These are phyloP conservation scores for Chondrilla cf. caribensis DNA, from an alignment of 37 sponge, comb jelly and placozoan genomes.

Conservation along the genomic window DNA sequence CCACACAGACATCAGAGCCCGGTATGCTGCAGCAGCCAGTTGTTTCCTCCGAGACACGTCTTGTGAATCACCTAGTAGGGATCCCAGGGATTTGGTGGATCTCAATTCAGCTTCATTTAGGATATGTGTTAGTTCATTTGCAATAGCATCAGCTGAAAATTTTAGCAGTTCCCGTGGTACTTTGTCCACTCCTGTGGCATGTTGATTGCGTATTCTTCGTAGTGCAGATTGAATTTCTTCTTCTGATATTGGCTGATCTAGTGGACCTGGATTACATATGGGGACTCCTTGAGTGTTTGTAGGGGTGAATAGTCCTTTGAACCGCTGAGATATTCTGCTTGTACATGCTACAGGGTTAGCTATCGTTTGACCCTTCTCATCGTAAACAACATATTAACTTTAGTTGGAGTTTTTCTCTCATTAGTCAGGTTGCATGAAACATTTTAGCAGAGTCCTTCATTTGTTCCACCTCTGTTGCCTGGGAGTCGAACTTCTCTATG, in stretches of 20 bases:
- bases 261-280: neutral
- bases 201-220: neutral
- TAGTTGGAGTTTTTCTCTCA: slow-evolving; percentile 13
- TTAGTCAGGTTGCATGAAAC: slow-evolving; percentile 10
- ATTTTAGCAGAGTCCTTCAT: slow-evolving; percentile 12
- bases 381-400: slow-evolving; percentile 3
- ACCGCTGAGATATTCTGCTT: slow-evolving; percentile 5
- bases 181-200: neutral
- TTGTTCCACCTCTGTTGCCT: slow-evolving; percentile 10
- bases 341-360: slow-evolving; percentile 12
- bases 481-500: slow-evolving; percentile 13
- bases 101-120: slow-evolving; percentile 13
- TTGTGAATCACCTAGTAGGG: too few relatives aligned
- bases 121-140: neutral
- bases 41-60: too few relatives aligned
- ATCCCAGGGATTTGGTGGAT: too few relatives aligned
- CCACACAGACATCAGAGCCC: too few relatives aligned
- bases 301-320: neutral
- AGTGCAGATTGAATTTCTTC: slow-evolving; percentile 3
- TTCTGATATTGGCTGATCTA: slow-evolving; percentile 2
- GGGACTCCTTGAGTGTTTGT: slow-evolving; percentile 1
- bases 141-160: slow-evolving; percentile 10
- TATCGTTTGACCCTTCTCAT: slow-evolving; percentile 16
- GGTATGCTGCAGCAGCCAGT: too few relatives aligned
- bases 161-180: slow-evolving; percentile 1